Evolutionary conservation across 2,888 invertebrate species (phyloP).

Genomic region (Psylliodes chrysocephalus): DNA sequence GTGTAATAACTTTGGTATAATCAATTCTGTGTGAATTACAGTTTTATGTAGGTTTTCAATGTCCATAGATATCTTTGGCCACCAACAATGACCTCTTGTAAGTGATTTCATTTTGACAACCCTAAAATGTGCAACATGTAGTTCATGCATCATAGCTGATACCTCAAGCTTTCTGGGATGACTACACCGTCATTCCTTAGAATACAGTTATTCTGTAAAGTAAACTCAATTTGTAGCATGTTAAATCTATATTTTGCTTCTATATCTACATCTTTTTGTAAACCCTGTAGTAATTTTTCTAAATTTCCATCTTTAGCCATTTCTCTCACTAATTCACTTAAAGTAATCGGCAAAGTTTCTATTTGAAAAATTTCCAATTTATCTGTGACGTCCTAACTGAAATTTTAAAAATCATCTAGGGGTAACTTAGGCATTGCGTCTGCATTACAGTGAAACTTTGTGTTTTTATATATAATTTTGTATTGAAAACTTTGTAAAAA

Average conservation of each 20-base stretch:
- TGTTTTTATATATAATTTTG: not conserved
- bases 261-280: not conserved
- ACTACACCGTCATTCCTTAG: slow-evolving; percentile 14
- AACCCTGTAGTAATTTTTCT: too few species aligned
- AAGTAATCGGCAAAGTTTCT: slow-evolving; percentile 10
- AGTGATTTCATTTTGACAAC: slow-evolving; percentile 18
- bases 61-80: slow-evolving; percentile 16
- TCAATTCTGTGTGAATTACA: slow-evolving; percentile 25
- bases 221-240: slow-evolving; percentile 21
- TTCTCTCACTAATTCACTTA: not conserved
- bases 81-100: slow-evolving; percentile 16
- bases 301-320: too few species aligned
- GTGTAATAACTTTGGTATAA: slow-evolving; percentile 44
- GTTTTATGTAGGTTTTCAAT: slow-evolving; percentile 25
- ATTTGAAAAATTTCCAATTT: too few species aligned
- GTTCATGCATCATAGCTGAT: slow-evolving; percentile 19
- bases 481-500: too few species aligned
- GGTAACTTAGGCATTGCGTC: slow-evolving; percentile 28
- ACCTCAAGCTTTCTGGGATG: slow-evolving; percentile 23
- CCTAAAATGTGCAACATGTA: slow-evolving; percentile 29
- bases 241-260: not conserved
- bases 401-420: not conserved
- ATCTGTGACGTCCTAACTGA: slow-evolving; percentile 6
- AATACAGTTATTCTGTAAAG: slow-evolving; percentile 23
- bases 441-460: slow-evolving; percentile 9